Evolutionary conservation across 2,113 vertebrate species (phyloP), one percentile per base, ranked within the genome.

Genomic region (Percina caprodes): DNA sequence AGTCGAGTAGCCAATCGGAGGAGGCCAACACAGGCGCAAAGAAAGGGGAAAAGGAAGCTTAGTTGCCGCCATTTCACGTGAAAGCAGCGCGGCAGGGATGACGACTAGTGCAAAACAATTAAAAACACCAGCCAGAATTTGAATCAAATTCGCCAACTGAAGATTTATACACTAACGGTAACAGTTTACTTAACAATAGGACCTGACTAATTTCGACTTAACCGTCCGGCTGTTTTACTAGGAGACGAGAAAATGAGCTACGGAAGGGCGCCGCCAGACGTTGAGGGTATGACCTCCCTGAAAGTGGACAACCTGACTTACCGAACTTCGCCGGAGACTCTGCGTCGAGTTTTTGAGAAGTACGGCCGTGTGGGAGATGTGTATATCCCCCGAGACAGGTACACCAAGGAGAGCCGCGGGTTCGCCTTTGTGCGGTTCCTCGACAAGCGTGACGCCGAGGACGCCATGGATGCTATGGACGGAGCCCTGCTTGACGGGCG

Each of bases 301-400:
- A 99, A 99, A 94, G 98, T 99, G 92, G 98, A 99, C 78, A 99
- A 99, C 92, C 94, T 99, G 80, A 99, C 98, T 2, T 99, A 99
- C 91, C 97, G 98, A 14, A 99, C 98, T 5, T 98, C 98, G 0
- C 98, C 98, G 5, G 98, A 99, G 93, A 99, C 98, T 0, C 93
- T 99, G 51, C 95, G 98, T 55, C 96, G 98, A 11, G 98, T 99
- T 0, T 99, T 99, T 30, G 98, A 99, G 92, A 99, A 99, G 86
- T 99, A 99, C 54, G 98, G 98, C 46, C 96, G 97, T 0, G 98
- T 99, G 0, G 98, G 98, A 1, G 98, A 99, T 61, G 97, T 99
- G 8, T 99, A 98, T 79, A 99, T 99, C 80, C 97, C 97, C 4
- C 96, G 97, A 14, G 97, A 99, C 80, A 94, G 97, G 79, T 99